Conservation (phyloP, 2,888 invertebrate genomes). For the Crepidodera aurea region DNA sequence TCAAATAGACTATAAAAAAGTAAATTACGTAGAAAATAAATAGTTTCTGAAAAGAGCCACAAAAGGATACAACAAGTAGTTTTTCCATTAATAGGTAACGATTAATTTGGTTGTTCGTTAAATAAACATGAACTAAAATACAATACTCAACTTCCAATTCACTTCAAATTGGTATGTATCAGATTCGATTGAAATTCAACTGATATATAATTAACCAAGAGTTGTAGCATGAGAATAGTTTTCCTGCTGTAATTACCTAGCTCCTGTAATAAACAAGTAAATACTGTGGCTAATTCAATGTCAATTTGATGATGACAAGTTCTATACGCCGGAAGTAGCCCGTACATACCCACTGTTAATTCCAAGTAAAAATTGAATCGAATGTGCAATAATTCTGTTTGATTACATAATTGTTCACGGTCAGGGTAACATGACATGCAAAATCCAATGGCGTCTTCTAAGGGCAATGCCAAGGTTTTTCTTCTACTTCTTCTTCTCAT, state of each 20-base stretch:
- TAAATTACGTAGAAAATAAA: too few relatives aligned
- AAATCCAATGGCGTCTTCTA: slow-evolving; percentile 31
- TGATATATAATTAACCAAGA: slow-evolving; percentile 7
- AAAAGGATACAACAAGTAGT: too few relatives aligned
- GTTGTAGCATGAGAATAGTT: background rate
- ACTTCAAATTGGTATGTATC: background rate
- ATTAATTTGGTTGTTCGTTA: too few relatives aligned
- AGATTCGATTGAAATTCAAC: background rate
- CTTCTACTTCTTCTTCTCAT: background rate
- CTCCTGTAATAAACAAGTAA: slow-evolving; percentile 21
- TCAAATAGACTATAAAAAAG: too few relatives aligned
- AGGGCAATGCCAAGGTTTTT: background rate
- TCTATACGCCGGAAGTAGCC: slow-evolving; percentile 48
- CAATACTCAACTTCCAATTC: background rate
- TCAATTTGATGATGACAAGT: slow-evolving; percentile 43
- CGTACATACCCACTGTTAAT: slow-evolving; percentile 38
- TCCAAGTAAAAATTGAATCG: slow-evolving; percentile 45
- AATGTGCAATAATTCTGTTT: slow-evolving; percentile 43
- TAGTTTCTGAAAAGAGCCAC: too few relatives aligned
- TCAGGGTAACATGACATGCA: slow-evolving; percentile 49
- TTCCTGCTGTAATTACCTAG: slow-evolving; percentile 3
- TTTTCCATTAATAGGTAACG: too few relatives aligned
- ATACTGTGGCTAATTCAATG: slow-evolving; percentile 44
- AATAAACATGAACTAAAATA: background rate
- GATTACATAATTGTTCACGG: slow-evolving; percentile 51